phyloP scores from a whole-genome alignment of 2,113 vertebrate species.

The Chamaetylas fuelleborni region DNA sequence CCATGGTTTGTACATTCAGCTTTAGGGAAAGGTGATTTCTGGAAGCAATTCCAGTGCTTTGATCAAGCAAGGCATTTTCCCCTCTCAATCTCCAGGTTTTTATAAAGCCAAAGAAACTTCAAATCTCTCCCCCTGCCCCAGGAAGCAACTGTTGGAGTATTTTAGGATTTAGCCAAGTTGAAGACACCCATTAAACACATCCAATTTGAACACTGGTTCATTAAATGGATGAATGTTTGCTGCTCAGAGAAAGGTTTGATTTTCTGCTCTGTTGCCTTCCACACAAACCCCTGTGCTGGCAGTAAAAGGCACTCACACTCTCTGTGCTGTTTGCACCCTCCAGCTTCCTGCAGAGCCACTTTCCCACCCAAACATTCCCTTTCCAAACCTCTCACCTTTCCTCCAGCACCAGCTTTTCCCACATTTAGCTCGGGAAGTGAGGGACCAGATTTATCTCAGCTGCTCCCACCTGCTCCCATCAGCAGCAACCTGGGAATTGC shows the following conservation, averaged over 20 bases:
- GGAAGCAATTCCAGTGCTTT: background rate
- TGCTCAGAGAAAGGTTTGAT: background rate
- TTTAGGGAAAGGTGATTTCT: background rate
- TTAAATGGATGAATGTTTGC: background rate
- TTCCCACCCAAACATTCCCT: background rate
- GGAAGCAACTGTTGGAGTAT: background rate
- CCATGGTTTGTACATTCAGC: fast-evolving
- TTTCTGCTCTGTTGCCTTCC: constrained; percentile 23
- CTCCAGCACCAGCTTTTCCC: fast-evolving
- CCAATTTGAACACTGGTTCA: background rate
- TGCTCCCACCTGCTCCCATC: background rate
- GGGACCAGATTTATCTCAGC: background rate
- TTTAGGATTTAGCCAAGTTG: background rate
- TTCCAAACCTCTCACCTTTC: background rate
- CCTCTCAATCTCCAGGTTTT: background rate
- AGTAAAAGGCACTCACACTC: background rate
- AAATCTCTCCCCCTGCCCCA: background rate
- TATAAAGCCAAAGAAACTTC: background rate
- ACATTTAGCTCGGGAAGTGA: fast-evolving
- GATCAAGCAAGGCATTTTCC: background rate
- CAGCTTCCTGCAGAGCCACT: background rate
- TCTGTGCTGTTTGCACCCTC: background rate
- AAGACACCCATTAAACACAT: background rate
- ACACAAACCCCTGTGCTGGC: background rate
- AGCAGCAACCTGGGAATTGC: fast-evolving